Evolutionary conservation across 2,113 vertebrate genomes (phyloP).

Genomic region (Eupsittula cactorum): DNA sequence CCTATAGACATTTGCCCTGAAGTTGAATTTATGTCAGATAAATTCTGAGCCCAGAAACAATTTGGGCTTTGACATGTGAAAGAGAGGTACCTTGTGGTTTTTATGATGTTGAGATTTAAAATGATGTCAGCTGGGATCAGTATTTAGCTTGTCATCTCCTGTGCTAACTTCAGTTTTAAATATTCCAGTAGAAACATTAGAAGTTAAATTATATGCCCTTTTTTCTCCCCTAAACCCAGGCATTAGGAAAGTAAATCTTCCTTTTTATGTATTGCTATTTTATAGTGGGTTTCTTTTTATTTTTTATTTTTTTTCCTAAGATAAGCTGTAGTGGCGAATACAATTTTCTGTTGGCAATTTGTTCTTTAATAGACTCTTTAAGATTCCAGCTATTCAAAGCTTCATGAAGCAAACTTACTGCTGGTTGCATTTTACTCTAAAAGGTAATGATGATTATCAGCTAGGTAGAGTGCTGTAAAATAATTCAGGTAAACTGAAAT

Average conservation of each 20-base stretch:
- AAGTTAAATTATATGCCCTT: constrained; percentile 7
- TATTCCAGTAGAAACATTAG: background rate
- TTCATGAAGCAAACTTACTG: constrained; percentile 41
- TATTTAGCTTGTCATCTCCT: constrained; percentile 1
- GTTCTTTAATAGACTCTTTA: constrained; percentile 61
- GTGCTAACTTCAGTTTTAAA: constrained; percentile 9
- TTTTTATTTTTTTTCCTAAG: background rate
- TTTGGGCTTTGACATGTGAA: background rate
- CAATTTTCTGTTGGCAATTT: constrained; percentile 64
- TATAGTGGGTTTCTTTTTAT: background rate
- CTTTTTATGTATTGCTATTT: constrained; percentile 34
- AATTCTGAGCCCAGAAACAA: background rate
- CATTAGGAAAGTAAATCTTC: constrained; percentile 42
- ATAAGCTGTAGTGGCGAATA: constrained; percentile 41
- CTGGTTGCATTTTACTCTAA: constrained; percentile 23
- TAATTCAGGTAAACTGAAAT: constrained; percentile 44
- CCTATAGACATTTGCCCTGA: background rate
- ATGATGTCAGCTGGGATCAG: background rate
- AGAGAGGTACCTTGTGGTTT: background rate
- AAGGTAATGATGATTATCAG: constrained; percentile 51
- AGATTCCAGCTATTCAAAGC: constrained; percentile 39
- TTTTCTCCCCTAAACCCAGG: background rate
- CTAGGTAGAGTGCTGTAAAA: constrained; percentile 47
- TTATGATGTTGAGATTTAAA: constrained; percentile 1
- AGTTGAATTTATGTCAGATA: background rate